Evolutionary conservation across 1,140 invertebrate genomes (phyloP).

Genomic region (Hylaeus anthracinus): DNA sequence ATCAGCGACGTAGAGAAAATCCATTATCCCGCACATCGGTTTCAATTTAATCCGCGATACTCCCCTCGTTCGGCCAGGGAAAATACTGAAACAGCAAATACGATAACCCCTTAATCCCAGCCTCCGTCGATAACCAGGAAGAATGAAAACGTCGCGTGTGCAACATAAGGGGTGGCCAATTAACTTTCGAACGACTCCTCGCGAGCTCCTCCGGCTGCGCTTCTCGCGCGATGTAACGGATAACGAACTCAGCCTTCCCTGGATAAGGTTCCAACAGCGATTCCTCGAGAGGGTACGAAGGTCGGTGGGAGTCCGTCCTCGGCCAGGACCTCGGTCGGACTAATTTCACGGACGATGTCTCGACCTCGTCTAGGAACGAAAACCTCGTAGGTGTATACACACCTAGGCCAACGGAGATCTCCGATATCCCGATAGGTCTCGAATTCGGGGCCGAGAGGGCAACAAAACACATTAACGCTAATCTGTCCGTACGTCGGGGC

Average conservation of each 20-base stretch:
- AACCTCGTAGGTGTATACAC: conserved; percentile 10
- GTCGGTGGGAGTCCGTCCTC: not conserved
- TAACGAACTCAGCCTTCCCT: not conserved
- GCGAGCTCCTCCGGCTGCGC: conserved; percentile 1
- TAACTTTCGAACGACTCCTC: conserved; percentile 22
- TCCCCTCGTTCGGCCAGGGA: not conserved
- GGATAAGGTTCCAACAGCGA: not conserved
- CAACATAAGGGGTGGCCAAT: conserved; percentile 21
- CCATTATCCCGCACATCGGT: conserved; percentile 17
- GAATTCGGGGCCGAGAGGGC: conserved; percentile 28
- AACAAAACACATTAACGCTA: conserved; percentile 67
- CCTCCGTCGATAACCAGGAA: conserved; percentile 7
- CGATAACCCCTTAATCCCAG: conserved; percentile 22
- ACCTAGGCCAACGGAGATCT: not conserved
- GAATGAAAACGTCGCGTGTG: conserved; percentile 25
- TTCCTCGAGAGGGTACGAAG: not conserved
- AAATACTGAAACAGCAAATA: conserved; percentile 30
- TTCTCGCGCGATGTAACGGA: not conserved
- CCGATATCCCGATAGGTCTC: conserved; percentile 24
- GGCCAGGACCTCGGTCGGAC: not conserved
- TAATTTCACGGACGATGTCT: conserved; percentile 42
- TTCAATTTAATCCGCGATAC: conserved; percentile 15
- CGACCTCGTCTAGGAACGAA: not conserved
- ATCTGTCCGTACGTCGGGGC: conserved; percentile 60
- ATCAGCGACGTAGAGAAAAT: not conserved